Percentiles rank a stretch among this genome's conserved stretches.
Conservation (phyloP, 2,797 vertebrate species). For the Gallinago stenura region DNA sequence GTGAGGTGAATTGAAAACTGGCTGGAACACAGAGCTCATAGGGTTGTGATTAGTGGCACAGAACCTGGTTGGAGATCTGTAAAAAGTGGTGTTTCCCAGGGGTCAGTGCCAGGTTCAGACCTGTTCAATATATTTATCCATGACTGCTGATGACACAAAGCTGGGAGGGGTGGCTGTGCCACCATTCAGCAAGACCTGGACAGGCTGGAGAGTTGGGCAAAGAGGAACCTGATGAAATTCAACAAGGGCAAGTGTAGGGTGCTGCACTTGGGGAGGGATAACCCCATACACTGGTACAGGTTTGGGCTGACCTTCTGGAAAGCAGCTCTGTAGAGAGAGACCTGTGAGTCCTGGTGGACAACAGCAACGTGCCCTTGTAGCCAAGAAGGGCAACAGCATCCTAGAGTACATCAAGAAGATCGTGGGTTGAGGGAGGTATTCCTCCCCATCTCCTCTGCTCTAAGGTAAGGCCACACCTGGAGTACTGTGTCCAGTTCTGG, state of each 20-base stretch:
- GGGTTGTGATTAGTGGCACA: too few relatives aligned
- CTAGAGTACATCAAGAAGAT: too few relatives aligned
- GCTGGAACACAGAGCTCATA: too few relatives aligned
- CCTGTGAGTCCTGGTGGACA: not conserved
- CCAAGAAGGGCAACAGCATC: not conserved
- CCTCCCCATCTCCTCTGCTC: too few relatives aligned
- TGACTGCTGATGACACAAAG: not conserved
- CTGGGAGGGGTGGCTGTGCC: not conserved
- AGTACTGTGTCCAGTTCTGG: too few relatives aligned
- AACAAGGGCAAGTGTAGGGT: not conserved
- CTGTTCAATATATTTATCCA: too few relatives aligned
- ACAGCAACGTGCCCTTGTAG: not conserved
- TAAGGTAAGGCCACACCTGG: too few relatives aligned
- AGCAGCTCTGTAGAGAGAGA: not conserved
- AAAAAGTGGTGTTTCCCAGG: too few relatives aligned
- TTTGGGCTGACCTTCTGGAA: not conserved
- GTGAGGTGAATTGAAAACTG: too few relatives aligned
- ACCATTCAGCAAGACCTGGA: not conserved
- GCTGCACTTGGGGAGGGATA: not conserved
- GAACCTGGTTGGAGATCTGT: too few relatives aligned
- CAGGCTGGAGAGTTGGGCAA: not conserved
- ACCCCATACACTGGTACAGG: not conserved
- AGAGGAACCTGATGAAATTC: not conserved
- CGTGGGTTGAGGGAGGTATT: too few relatives aligned
- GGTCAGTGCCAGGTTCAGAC: too few relatives aligned